Conservation (phyloP, 2,797 vertebrate genomes). For the Siniperca undulata region DNA sequence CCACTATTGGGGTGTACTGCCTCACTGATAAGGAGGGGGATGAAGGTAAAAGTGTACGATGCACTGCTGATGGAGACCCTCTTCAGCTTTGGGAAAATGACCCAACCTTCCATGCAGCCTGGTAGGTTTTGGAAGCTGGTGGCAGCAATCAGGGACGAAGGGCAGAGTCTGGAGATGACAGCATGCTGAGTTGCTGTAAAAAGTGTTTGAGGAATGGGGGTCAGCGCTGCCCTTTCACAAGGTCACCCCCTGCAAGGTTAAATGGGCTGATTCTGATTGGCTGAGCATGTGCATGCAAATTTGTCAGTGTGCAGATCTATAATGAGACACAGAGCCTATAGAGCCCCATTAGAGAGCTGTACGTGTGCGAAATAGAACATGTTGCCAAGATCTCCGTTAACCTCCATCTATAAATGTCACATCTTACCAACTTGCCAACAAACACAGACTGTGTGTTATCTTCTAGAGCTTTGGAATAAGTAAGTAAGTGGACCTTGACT, state of each 20-base stretch:
- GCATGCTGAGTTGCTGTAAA: slow-evolving; percentile 7
- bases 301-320: background rate
- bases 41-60: background rate
- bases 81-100: background rate
- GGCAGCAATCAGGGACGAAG: slow-evolving; percentile 9
- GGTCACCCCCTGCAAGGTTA: background rate
- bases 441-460: background rate
- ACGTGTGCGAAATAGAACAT: background rate
- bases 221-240: slow-evolving; percentile 15
- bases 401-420: slow-evolving; percentile 26
- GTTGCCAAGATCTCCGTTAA: slow-evolving; percentile 11
- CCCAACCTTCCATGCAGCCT: background rate
- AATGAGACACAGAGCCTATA: background rate
- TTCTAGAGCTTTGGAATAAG: background rate
- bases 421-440: background rate
- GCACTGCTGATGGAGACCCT: background rate
- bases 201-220: background rate
- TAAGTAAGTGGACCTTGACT: no score
- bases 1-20: no score
- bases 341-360: background rate
- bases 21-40: background rate
- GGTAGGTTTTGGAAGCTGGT: background rate
- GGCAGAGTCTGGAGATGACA: background rate
- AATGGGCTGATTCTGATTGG: background rate
- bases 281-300: slow-evolving; percentile 1